phyloP scores from a whole-genome alignment of 2,888 invertebrate genomes.

The Tromatobia lineatoria region DNA sequence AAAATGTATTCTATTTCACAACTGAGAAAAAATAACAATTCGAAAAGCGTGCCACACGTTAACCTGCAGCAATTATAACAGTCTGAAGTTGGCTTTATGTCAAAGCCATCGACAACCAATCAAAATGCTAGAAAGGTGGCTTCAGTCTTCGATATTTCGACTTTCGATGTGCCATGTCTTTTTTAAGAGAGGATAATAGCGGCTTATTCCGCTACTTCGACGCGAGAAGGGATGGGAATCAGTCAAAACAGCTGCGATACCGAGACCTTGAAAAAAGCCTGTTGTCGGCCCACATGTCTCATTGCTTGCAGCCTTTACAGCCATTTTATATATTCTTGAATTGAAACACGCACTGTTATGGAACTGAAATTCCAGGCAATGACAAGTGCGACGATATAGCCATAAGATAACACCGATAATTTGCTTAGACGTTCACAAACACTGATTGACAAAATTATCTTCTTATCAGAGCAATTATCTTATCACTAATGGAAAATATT shows the following conservation, averaged over 20 bases:
- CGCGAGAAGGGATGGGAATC: neutral
- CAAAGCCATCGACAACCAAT: too few relatives aligned
- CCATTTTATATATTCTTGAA: neutral
- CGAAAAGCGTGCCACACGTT: too few relatives aligned
- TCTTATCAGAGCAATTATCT: slow-evolving; percentile 5
- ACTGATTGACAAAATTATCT: neutral
- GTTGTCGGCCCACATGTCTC: too few relatives aligned
- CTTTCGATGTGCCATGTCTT: too few relatives aligned
- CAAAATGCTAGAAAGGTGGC: too few relatives aligned
- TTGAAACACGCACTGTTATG: neutral
- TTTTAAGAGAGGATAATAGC: too few relatives aligned
- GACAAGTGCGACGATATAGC: neutral
- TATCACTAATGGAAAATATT: slow-evolving; percentile 16
- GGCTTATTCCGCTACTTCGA: neutral
- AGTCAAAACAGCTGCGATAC: neutral
- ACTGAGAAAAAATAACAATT: too few relatives aligned
- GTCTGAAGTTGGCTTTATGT: too few relatives aligned
- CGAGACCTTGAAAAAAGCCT: slow-evolving; percentile 14
- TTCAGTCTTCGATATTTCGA: too few relatives aligned
- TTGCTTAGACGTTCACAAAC: neutral
- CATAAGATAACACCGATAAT: neutral
- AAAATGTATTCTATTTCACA: too few relatives aligned
- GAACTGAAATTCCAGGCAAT: neutral
- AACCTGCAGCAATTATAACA: too few relatives aligned
- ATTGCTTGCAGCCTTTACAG: too few relatives aligned